Evolutionary conservation across 1,140 invertebrate species (phyloP).

Genomic region (Gryllus bimaculatus): DNA sequence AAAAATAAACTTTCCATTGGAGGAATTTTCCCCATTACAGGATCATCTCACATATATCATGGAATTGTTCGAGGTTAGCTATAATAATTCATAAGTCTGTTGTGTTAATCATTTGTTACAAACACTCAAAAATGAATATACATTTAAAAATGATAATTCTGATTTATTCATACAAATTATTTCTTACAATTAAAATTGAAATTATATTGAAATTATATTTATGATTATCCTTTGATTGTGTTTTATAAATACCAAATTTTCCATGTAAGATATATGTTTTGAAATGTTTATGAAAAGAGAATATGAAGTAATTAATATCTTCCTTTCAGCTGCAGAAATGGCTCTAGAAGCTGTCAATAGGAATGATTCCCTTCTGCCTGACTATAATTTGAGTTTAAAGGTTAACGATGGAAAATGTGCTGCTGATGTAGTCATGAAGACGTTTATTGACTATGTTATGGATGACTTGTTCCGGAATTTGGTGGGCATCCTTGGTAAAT

Average conservation of each 20-base stretch:
- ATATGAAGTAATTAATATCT: neutral
- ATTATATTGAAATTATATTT: neutral
- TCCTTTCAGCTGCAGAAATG: constrained; percentile 45
- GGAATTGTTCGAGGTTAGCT: constrained; percentile 47
- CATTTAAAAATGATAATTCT: neutral
- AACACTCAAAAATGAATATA: neutral
- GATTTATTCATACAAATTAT: neutral
- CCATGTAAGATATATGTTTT: too few species aligned
- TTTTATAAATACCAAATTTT: neutral
- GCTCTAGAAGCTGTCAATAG: constrained; percentile 56
- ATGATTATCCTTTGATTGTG: neutral
- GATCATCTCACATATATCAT: constrained; percentile 44
- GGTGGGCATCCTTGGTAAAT: constrained; percentile 57
- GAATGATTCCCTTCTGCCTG: constrained; percentile 46
- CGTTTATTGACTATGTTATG: constrained; percentile 64
- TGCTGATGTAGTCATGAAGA: constrained; percentile 65
- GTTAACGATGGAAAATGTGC: constrained; percentile 60
- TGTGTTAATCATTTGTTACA: too few species aligned
- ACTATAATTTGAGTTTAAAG: constrained; percentile 51
- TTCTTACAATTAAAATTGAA: neutral
- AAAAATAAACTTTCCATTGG: constrained; percentile 51
- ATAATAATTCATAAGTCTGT: neutral
- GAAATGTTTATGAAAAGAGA: too few species aligned
- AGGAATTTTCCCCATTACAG: constrained; percentile 66
- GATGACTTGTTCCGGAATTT: constrained; percentile 43